phyloP scores from a whole-genome alignment of 1,140 invertebrate species.

The Phocides pigmalion region DNA sequence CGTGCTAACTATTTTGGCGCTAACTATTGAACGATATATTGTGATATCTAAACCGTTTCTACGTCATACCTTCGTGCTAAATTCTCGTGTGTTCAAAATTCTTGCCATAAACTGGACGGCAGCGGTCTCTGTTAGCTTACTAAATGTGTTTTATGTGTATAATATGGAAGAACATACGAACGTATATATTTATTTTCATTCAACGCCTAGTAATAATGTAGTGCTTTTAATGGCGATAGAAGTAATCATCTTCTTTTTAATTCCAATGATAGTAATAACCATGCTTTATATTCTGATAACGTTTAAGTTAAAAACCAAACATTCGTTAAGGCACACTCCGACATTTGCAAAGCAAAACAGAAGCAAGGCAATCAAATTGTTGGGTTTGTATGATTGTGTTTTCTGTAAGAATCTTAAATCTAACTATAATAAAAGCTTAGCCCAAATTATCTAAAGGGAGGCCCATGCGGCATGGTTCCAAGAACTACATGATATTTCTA shows the following conservation, averaged over 20 bases:
- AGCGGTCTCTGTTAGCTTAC: slow-evolving; percentile 89
- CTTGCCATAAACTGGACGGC: slow-evolving; percentile 89
- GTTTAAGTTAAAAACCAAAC: slow-evolving; percentile 87
- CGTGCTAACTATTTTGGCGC: slow-evolving; percentile 92
- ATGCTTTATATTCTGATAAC: slow-evolving; percentile 93
- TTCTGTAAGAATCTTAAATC: neutral
- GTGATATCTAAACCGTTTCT: slow-evolving; percentile 90
- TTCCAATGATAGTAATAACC: slow-evolving; percentile 93
- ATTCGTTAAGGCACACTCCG: slow-evolving; percentile 67
- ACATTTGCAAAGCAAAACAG: slow-evolving; percentile 73
- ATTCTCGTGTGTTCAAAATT: slow-evolving; percentile 90
- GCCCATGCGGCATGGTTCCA: no score
- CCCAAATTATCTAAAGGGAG: no score
- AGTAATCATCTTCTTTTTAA: slow-evolving; percentile 91
- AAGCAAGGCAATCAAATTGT: slow-evolving; percentile 83
- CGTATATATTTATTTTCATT: slow-evolving; percentile 82
- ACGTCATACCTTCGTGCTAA: slow-evolving; percentile 91
- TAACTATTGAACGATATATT: slow-evolving; percentile 92
- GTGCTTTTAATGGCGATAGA: slow-evolving; percentile 89
- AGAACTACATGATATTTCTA: no score
- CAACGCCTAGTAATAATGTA: slow-evolving; percentile 45
- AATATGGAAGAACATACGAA: slow-evolving; percentile 80
- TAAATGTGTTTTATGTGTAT: slow-evolving; percentile 89
- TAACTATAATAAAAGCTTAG: no score
- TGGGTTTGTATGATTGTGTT: slow-evolving; percentile 74